Percentiles rank a stretch among this genome's conserved stretches.
These are phyloP conservation scores for Coluber constrictor DNA, from an alignment of 2,797 vertebrate species.

Conservation along the genomic window DNA sequence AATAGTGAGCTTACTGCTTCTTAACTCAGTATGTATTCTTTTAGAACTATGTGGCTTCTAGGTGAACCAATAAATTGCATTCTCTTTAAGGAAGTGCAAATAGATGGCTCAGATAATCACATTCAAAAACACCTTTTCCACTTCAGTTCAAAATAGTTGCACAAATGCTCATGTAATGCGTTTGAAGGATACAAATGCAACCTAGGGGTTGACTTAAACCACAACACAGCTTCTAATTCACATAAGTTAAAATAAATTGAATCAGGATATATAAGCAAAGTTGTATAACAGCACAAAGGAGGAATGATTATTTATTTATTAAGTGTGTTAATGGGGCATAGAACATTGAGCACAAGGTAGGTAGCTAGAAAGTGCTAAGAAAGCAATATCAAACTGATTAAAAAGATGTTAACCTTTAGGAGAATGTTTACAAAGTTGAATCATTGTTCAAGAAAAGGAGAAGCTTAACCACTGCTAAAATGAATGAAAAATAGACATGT, in stretches of 20 bases:
- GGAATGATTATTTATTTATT: slow-evolving; percentile 19
- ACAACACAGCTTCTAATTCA: not conserved
- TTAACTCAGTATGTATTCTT: not conserved
- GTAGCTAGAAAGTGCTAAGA: slow-evolving; percentile 18
- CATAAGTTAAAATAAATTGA: slow-evolving; percentile 8
- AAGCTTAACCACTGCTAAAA: not conserved
- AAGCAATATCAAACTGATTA: slow-evolving; percentile 44
- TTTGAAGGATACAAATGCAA: not conserved
- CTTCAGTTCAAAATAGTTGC: not conserved
- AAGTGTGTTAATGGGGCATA: not conserved
- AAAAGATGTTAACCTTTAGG: slow-evolving; percentile 18
- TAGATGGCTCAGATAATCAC: not conserved
- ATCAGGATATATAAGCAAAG: not conserved
- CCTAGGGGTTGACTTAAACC: not conserved
- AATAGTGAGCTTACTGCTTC: not conserved
- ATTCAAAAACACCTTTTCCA: not conserved
- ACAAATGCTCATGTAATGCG: not conserved
- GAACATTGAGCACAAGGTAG: slow-evolving; percentile 6
- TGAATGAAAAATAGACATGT: not conserved
- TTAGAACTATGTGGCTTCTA: not conserved
- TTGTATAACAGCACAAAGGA: not conserved
- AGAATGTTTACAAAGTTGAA: slow-evolving; percentile 41
- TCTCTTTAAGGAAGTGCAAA: not conserved
- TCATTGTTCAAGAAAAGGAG: slow-evolving; percentile 50
- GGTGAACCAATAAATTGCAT: not conserved